Evolutionary conservation across 2,797 vertebrate genomes (phyloP).

Genomic region (Coluber constrictor): DNA sequence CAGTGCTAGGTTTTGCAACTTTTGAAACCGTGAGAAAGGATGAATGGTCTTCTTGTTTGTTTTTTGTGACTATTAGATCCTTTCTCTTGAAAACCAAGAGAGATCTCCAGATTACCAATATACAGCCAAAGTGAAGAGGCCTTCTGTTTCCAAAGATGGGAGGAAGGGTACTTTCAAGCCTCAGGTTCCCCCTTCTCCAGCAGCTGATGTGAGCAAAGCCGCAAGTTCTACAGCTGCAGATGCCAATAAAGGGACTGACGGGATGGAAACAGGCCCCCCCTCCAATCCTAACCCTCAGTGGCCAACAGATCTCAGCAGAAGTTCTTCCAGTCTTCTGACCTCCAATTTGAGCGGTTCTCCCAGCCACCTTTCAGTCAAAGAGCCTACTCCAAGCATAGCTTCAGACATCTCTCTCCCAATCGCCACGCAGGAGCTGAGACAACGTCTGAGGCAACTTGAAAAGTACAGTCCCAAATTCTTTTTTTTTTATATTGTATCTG

Average conservation of each 20-base stretch:
- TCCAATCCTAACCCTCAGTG: slow-evolving; percentile 68
- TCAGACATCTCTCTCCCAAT: slow-evolving; percentile 92
- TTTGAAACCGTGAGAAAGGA: neutral
- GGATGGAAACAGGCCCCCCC: slow-evolving; percentile 60
- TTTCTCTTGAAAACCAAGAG: slow-evolving; percentile 75
- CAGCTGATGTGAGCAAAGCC: slow-evolving; percentile 61
- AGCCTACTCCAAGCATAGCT: slow-evolving; percentile 95
- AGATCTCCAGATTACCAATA: slow-evolving; percentile 75
- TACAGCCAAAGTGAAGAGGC: slow-evolving; percentile 79
- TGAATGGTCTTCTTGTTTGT: neutral
- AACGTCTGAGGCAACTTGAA: slow-evolving; percentile 85
- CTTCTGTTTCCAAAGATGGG: slow-evolving; percentile 70
- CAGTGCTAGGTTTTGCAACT: neutral
- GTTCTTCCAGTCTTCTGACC: slow-evolving; percentile 80
- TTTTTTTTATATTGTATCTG: neutral
- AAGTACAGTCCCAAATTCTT: slow-evolving; percentile 75
- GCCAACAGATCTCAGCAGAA: slow-evolving; percentile 72
- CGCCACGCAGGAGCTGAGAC: slow-evolving; percentile 88
- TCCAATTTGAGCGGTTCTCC: slow-evolving; percentile 75
- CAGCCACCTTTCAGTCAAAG: slow-evolving; percentile 81
- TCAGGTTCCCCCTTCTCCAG: slow-evolving; percentile 59
- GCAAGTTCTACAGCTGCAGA: slow-evolving; percentile 67
- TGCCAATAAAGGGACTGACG: slow-evolving; percentile 59
- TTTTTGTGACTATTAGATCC: slow-evolving; percentile 70
- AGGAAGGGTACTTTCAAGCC: slow-evolving; percentile 68